A percentile compares a stretch with the other conserved stretches of the same genome.
These are phyloP conservation scores for Euzetes globulus DNA, from an alignment of 2,888 invertebrate species.

Conservation along the genomic window DNA sequence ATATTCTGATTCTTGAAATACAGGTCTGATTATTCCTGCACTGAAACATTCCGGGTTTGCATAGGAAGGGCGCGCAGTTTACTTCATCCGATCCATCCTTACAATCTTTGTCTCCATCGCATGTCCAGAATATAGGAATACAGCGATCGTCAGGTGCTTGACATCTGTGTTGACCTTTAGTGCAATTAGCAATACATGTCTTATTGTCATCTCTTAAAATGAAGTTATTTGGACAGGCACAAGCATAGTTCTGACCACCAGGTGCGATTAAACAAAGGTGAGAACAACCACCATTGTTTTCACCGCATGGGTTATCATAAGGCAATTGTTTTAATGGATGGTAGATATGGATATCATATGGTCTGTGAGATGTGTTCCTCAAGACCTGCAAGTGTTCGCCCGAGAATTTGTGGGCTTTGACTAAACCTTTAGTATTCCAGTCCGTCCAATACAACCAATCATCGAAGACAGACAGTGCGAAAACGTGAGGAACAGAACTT, in stretches of 20 bases:
- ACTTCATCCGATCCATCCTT: conserved; percentile 63
- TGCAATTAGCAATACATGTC: conserved; percentile 91
- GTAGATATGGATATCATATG: conserved; percentile 85
- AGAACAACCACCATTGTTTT: conserved; percentile 88
- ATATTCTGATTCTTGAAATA: conserved; percentile 82
- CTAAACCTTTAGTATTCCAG: conserved; percentile 91
- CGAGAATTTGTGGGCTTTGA: conserved; percentile 83
- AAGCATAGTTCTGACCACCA: conserved; percentile 60
- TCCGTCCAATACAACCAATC: conserved; percentile 91
- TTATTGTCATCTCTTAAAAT: conserved; percentile 66
- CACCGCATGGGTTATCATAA: conserved; percentile 80
- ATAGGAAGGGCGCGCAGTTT: conserved; percentile 67
- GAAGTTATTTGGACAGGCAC: conserved; percentile 93
- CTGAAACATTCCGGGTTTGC: conserved; percentile 85
- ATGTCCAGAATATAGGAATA: conserved; percentile 71
- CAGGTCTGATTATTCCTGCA: conserved; percentile 67
- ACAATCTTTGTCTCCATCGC: conserved; percentile 46
- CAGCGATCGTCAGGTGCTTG: conserved; percentile 60
- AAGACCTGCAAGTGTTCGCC: conserved; percentile 61
- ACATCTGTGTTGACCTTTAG: conserved; percentile 73
- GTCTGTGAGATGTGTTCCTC: conserved; percentile 85
- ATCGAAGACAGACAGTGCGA: conserved; percentile 86
- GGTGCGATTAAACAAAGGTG: conserved; percentile 89
- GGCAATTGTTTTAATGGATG: conserved; percentile 79
- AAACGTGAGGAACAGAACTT: conserved; percentile 79